Base-by-base conservation (phyloP, 2,888 invertebrate genomes). In the Syrphus vitripennis region DNA sequence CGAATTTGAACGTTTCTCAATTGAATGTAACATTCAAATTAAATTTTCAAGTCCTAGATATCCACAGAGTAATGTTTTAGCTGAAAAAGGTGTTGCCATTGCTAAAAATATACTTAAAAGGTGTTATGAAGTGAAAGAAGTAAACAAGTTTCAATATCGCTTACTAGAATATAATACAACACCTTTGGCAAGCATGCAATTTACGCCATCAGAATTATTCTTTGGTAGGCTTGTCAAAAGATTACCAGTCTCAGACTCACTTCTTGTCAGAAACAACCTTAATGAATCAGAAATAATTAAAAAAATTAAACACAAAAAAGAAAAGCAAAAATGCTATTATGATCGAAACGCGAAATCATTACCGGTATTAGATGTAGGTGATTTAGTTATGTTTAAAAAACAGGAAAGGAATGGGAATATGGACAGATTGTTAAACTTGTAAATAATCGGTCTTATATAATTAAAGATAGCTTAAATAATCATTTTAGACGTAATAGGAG, bases 21-120 rank as follows among this genome's bases (percentile, higher is more conserved):
- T n/a, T n/a, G n/a, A n/a, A n/a, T n/a, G n/a, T n/a, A n/a, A 74
- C 42, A 75, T 75, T 42, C 21, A 53, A 50, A 59, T 88, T 9
- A 84, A 21, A 37, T 88, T 79, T 59, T 87, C 84, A 37, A 87
- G 83, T 48, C 87, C 88, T 3, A 21, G 79, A n/a, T 82, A 88
- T 53, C 83, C 87, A 4, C 84, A 86, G 19, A 86, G 87, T 42
- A 86, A 88, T 77, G 87, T 83, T 12, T 48, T 80, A 19, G 84
- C 87, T 2, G 82, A 88, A 77, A 86, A 82, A 37, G 80, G 77
- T 5, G 83, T 87, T 0, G 82, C 76, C 5, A 87, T 86, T 50
- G 80, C 83, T 2, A 87, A 87, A 63, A 80, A 76, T 12, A 65
- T 87, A 34, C 83, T 89, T 4, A 88, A 84, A 31, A 48, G 74